Base-by-base conservation (phyloP, 2,113 vertebrate species). In the Elephas maximus region DNA sequence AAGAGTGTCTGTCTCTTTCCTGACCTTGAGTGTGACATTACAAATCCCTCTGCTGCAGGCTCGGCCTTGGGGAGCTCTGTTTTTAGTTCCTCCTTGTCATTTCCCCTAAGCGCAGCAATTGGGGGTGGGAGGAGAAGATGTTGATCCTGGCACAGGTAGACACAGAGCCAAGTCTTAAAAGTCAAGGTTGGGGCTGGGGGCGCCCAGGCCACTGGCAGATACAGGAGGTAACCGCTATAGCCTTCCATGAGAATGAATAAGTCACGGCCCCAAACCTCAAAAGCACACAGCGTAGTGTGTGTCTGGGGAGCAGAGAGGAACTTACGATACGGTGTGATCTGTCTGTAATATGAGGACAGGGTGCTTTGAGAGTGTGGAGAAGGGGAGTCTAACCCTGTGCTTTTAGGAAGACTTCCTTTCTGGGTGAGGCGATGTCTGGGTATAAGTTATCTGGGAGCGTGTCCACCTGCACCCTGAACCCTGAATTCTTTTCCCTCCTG, bases 1-100 rank as follows among this genome's bases (percentile, higher is more conserved):
- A 69, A 74, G 85, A 96, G 93, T 86, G 88, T 96, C 91, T 91
- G 67, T 86, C 95, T 94, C 81, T 86, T 81, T 81, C 53, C 33
- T 15, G 73, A 79, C 94, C 94, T 97, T 96, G 90, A 37, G 77
- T 73, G 60, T 95, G 71, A 57, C 91, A 44, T 92, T 96, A 94
- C 18, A 57, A 74, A 96, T 88, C 24, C n/a, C n/a, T 90, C 51
- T 73, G 63, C 91, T 94, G 3, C 67, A 78, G 84, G 57, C 57
- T 74, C 51, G 41, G 82, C 77, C 85, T 90, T 30, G 82, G 92
- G 79, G 81, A 95, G 17, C 44, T 84, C 92, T 91, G 51, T 86
- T 85, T 89, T 78, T 76, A 41, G 8, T 41, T 67, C 45, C 48
- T 37, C 74, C 4, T 60, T 79, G 85, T 80, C 67, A 8, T 77